Percentiles rank a stretch among this genome's conserved stretches.
Evolutionary conservation across 2,797 vertebrate genomes (phyloP).

Genomic region (Pipistrellus nathusii): DNA sequence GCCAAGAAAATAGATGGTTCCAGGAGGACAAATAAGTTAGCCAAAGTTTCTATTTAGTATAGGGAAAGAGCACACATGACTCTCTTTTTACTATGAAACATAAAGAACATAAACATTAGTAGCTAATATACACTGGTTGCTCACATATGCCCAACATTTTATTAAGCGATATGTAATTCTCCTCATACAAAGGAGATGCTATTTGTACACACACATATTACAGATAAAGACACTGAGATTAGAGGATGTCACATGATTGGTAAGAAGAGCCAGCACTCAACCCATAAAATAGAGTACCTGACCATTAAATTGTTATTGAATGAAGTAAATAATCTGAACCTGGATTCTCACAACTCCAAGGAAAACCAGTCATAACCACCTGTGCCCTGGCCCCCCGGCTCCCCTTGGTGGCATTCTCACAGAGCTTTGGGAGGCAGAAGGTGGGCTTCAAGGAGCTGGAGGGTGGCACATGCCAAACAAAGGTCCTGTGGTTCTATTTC

Average conservation of each 20-base stretch:
- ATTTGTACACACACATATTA: neutral
- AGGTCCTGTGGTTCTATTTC: neutral
- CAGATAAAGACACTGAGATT: neutral
- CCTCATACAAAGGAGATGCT: neutral
- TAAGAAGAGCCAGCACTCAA: neutral
- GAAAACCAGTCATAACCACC: neutral
- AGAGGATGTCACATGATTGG: neutral
- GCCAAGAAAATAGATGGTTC: neutral
- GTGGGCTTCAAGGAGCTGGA: neutral
- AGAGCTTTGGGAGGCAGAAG: neutral
- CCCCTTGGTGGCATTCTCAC: neutral
- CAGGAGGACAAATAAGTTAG: neutral
- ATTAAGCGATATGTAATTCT: neutral
- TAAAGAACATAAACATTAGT: neutral
- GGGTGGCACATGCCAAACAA: neutral
- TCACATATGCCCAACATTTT: neutral
- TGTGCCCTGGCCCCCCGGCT: neutral
- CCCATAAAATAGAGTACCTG: neutral
- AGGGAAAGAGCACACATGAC: neutral
- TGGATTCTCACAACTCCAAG: neutral
- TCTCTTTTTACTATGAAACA: neutral
- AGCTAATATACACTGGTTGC: neutral
- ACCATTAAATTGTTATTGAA: neutral
- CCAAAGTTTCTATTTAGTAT: neutral
- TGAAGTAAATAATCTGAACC: neutral